Evolutionary conservation across 2,888 invertebrate genomes (phyloP).

Genomic region (Arenicola marina): DNA sequence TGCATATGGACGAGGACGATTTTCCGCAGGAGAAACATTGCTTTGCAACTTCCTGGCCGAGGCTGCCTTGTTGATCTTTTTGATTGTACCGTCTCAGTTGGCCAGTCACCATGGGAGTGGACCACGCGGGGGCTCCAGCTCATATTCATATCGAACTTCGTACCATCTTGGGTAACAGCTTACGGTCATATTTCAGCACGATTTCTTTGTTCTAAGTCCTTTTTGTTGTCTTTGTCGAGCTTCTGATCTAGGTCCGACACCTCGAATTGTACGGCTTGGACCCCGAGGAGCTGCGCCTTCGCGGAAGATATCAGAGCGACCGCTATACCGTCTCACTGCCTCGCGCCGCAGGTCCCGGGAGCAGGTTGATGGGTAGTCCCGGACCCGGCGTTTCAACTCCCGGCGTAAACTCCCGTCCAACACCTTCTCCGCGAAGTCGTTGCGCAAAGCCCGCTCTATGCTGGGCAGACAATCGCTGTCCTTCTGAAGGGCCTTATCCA

Average conservation of each 20-base stretch:
- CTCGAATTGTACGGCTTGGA: no score
- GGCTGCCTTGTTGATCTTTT: conserved; percentile 23
- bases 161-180: neutral
- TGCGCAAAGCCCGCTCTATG: no score
- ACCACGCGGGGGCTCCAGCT: conserved; percentile 23
- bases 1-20: conserved; percentile 12
- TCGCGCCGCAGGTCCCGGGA: neutral
- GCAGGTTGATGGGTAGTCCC: neutral
- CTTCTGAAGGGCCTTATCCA: no score
- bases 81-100: conserved; percentile 18
- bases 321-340: neutral
- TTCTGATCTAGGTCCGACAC: no score
- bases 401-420: no score
- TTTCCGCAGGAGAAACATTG: conserved; percentile 18
- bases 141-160: conserved; percentile 1
- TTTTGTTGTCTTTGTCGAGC: neutral
- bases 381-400: neutral
- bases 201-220: neutral
- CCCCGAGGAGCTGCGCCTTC: neutral
- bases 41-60: conserved; percentile 15
- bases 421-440: no score
- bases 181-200: neutral
- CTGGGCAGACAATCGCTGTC: no score
- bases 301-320: neutral
- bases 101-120: conserved; percentile 27